Evolutionary conservation across 1,140 invertebrate genomes (phyloP), one percentile per base, ranked within the genome.

Genomic region (Phymastichus coffea): DNA sequence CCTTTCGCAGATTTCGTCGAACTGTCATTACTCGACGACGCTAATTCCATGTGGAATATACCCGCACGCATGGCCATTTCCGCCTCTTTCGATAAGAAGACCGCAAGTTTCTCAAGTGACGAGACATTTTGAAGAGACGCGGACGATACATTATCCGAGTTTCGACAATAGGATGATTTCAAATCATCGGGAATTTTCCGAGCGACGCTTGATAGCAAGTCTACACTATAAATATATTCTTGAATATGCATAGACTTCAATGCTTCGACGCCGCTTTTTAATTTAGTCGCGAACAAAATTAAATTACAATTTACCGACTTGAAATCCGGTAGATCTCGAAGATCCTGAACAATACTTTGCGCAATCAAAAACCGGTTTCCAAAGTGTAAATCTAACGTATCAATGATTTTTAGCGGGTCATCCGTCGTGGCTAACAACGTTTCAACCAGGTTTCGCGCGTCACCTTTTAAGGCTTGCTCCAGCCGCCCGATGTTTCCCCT

Each of bases 141-240:
- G n/a, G n/a, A n/a, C n/a, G n/a, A n/a, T n/a, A n/a, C n/a, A n/a
- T n/a, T n/a, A n/a, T 9, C 40, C 3, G 20, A 4, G 20, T 20
- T 19, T 43, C 14, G 23, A 46, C n/a, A 20, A 26, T 26, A 46
- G 20, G 40, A 37, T 12, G 28, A 55, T 41, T 61, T 61, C 15
- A 61, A 41, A 48, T 41, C 43, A 17, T 30, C 38, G 38, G 51
- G 58, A 33, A 61, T 41, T 26, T 46, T 46, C 3, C 14, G 9
- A 6, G 22, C n/a, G 2, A 48, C 20, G 3, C n/a, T 9, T 15
- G 28, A 8, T 17, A 30, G 1, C 14, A 48, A 28, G 2, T 48
- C 46, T 12, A 26, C 25, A 17, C 17, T 48, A 17, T 33, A 12
- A n/a, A 48, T 4, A 33, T 48, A 48, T 10, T 15, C 46, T 17